phyloP scores from a whole-genome alignment of 2,113 vertebrate species.

The Leptodactylus fuscus region DNA sequence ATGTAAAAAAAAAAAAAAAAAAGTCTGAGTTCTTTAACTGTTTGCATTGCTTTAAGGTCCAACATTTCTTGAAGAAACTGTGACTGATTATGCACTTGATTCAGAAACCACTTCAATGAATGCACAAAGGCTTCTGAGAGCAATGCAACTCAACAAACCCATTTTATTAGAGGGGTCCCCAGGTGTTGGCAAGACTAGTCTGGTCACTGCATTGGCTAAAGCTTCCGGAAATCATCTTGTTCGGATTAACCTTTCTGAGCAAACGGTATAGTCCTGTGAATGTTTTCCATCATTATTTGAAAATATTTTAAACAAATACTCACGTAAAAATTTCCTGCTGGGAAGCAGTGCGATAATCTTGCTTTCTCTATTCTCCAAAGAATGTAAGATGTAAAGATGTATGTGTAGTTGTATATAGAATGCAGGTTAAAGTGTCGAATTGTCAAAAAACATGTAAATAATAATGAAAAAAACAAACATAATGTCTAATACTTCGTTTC shows the following conservation, averaged over 20 bases:
- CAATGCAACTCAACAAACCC: conserved; percentile 89
- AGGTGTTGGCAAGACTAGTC: conserved; percentile 96
- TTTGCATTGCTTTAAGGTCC: conserved; percentile 73
- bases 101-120: conserved; percentile 94
- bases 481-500: too few relatives aligned
- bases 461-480: too few relatives aligned
- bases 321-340: too few relatives aligned
- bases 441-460: too few relatives aligned
- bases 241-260: conserved; percentile 96
- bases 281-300: background rate
- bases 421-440: too few relatives aligned
- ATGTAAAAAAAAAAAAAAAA: background rate
- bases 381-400: too few relatives aligned
- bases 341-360: too few relatives aligned
- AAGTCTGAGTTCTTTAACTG: background rate
- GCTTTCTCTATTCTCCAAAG: too few relatives aligned
- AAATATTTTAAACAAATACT: too few relatives aligned
- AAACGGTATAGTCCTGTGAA: conserved; percentile 79
- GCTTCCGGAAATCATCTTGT: conserved; percentile 91
- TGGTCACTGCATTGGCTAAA: conserved; percentile 91
- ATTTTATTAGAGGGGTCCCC: conserved; percentile 95
- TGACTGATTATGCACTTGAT: conserved; percentile 85
- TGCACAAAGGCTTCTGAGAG: conserved; percentile 88
- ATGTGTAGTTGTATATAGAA: too few relatives aligned
- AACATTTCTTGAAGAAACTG: conserved; percentile 71